Percentiles rank a stretch among this genome's conserved stretches.
Evolutionary conservation across 2,113 vertebrate species (phyloP).

Genomic region (Balaeniceps rex): DNA sequence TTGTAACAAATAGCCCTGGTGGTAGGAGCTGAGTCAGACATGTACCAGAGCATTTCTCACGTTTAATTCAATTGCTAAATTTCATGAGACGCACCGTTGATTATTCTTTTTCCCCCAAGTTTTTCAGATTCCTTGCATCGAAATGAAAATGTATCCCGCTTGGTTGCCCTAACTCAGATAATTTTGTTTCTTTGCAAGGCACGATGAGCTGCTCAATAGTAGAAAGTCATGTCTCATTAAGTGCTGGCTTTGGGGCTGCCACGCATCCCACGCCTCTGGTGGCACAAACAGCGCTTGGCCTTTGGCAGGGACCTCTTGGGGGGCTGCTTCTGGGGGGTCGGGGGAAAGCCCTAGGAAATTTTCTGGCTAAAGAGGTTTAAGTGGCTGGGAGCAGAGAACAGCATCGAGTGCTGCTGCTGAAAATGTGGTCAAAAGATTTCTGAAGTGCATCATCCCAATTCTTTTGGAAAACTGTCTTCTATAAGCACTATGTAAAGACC

Average conservation of each 20-base stretch:
- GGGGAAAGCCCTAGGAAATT: neutral
- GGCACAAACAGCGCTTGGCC: too few species aligned
- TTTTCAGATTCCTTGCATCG: neutral
- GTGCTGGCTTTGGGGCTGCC: neutral
- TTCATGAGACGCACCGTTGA: too few species aligned
- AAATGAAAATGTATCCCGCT: neutral
- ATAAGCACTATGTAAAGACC: neutral
- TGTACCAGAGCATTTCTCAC: neutral
- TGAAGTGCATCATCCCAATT: neutral
- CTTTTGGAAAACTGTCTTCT: neutral
- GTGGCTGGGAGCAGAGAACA: neutral
- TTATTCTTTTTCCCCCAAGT: too few species aligned
- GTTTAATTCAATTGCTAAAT: neutral
- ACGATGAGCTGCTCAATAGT: too few species aligned
- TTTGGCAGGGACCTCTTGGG: too few species aligned
- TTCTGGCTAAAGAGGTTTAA: neutral
- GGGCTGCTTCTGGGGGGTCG: neutral
- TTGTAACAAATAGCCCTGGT: neutral
- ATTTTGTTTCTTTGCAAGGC: neutral
- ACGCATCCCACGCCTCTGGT: neutral
- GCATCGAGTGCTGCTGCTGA: accelerated
- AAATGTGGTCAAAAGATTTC: neutral
- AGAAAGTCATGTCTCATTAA: neutral
- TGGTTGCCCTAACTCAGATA: neutral
- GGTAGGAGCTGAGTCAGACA: neutral